Base-by-base conservation (phyloP, 2,888 invertebrate genomes). In the Sminthurinus aureus region DNA sequence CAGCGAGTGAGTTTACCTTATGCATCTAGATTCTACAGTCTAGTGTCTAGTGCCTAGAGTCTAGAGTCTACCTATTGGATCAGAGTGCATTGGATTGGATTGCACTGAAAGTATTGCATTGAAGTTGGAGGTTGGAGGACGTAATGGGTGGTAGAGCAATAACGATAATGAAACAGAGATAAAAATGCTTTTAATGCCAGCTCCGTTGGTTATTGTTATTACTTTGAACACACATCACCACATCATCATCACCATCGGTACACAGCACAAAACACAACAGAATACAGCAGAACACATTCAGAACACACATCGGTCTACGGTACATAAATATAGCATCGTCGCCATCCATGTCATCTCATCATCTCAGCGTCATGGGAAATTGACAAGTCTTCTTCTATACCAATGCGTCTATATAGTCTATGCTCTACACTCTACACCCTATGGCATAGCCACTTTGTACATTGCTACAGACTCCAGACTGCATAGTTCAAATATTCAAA, bases 101-200 rank as follows among this genome's bases (percentile, higher is more conserved):
- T 38, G 38, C 38, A 38, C 38, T 38, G 38, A 58, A 58, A 58
- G n/a, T n/a, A 38, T 1, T 38, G 38, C 38, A 38, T 6, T 38
- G 38, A 58, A 58, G 58, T 18, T 58, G 58, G 9, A 58, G 58
- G 58, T 58, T 38, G 38, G 38, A 38, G 18, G 26, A 38, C 79
- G 66, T 69, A 79, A 67, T 79, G 79, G 79, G 79, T 79, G 79
- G 79, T 69, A 79, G 51, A 67, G 79, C 51, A 69, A 79, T 79
- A 79, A 79, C 69, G 79, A 79, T 79, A 79, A 79, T 79, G 79
- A 79, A 79, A 69, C 18, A 11, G 51, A 79, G 79, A 79, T 79
- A 79, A 79, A 79, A 79, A 69, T 69, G 69, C 79, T 69, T 79
- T 79, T 69, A 79, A 79, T 79, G 79, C 51, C 79, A 79, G 13